Base-by-base conservation (phyloP, 92 coral and sea anemone genomes). In the Porites divaricata region DNA sequence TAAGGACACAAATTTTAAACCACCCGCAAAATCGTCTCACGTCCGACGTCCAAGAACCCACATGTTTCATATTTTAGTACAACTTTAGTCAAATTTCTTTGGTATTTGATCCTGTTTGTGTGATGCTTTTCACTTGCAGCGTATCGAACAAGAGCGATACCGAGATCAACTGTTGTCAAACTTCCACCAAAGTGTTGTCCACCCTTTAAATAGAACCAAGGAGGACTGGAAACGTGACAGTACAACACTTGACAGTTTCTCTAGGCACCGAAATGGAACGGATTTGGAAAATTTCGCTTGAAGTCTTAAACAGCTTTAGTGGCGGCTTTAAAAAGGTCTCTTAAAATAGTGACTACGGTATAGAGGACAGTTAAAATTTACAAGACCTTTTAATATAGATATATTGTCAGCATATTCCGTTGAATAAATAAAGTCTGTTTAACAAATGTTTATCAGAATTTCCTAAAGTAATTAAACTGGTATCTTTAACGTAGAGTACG, bases 61-160 rank as follows among this genome's bases (percentile, higher is more conserved):
- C 45, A 35, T 54, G 59, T 54, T 54, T 8, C 59, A 2, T 12
- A 71, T 35, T 71, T 24, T 20, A 5, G 14, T 17, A 11, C 6
- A 2, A 15, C 9, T 58, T 8, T 52, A n/a, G n/a, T n/a, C n/a
- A 54, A 15, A 54, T 1, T 25, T n/a, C 78, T 12, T 12, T 16
- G 51, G 22, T 74, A n/a, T 21, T 16, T 11, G 1, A 22, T 16
- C 49, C 25, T 13, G 19, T 67, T 3, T 67, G 19, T 23, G 8
- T 53, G 7, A 10, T 53, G 20, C 63, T 57, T 56, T 20, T 45
- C 8, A 24, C 15, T 70, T 35, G 26, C 51, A 80, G 85, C 65
- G 64, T 6, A 56, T 68, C 53, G 74, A 26, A 35, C 76, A 23
- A 11, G 85, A 80, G 52, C 64, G 74, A 41, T 80, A 80, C 75